A percentile compares a stretch with the other conserved stretches of the same genome.
Conservation (phyloP, 2,888 invertebrate genomes). For the Epirrhoe tristata region DNA sequence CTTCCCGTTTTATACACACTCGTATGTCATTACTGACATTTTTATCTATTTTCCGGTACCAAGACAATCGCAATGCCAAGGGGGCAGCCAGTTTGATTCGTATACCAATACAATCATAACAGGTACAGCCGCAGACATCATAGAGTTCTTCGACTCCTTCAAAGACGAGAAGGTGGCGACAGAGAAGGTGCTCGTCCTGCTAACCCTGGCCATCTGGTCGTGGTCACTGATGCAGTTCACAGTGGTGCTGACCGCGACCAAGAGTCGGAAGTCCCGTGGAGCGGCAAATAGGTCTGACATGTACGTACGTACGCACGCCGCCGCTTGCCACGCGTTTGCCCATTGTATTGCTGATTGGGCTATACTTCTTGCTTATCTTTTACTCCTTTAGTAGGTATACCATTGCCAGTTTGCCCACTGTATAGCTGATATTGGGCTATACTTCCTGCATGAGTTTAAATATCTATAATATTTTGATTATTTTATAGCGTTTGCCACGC, state of each 20-base stretch:
- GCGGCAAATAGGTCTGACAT: slow-evolving; percentile 84
- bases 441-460: neutral
- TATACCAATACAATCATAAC: slow-evolving; percentile 16
- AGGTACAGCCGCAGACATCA: slow-evolving; percentile 97
- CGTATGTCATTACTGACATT: too few species aligned
- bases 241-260: slow-evolving; percentile 95
- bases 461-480: neutral
- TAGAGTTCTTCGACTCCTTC: slow-evolving; percentile 98
- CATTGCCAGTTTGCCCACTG: too few species aligned
- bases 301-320: slow-evolving; percentile 68
- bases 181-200: slow-evolving; percentile 91
- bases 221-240: slow-evolving; percentile 98
- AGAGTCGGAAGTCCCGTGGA: slow-evolving; percentile 91
- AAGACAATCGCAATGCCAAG: too few species aligned
- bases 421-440: slow-evolving; percentile 3
- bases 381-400: too few species aligned
- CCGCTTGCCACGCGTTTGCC: slow-evolving; percentile 18
- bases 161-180: slow-evolving; percentile 93
- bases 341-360: too few species aligned
- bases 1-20: too few species aligned
- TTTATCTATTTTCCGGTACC: too few species aligned
- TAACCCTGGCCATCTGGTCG: slow-evolving; percentile 96
- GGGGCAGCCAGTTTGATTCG: too few species aligned
- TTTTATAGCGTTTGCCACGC: neutral
- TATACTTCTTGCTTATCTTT: too few species aligned